Evolutionary conservation across 2,113 vertebrate genomes (phyloP).

Genomic region (Gasterosteus aculeatus): DNA sequence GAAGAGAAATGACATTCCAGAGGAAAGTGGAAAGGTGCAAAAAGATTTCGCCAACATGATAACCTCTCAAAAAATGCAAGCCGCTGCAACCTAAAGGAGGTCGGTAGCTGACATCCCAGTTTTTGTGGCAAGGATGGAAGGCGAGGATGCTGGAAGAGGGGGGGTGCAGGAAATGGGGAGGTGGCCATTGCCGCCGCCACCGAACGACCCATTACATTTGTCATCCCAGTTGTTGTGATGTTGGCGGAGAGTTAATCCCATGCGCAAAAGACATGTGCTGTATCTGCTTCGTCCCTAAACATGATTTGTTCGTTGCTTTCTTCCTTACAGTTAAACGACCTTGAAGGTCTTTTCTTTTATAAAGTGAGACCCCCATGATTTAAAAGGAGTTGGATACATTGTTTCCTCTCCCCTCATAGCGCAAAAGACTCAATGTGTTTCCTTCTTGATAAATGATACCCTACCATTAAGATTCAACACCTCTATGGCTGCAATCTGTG

Average conservation of each 20-base stretch:
- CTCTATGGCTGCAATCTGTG: neutral
- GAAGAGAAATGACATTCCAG: neutral
- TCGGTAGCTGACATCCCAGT: no score
- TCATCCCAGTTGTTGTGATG: no score
- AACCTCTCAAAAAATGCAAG: no score
- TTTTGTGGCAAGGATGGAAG: no score
- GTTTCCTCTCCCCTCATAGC: neutral
- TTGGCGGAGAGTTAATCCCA: no score
- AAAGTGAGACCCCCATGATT: neutral
- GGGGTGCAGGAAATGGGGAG: no score
- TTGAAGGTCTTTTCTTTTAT: neutral
- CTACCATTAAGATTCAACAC: neutral
- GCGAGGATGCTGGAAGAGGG: no score
- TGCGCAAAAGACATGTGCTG: no score
- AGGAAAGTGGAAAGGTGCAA: neutral
- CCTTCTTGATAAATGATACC: neutral
- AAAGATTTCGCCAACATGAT: neutral
- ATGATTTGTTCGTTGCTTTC: neutral
- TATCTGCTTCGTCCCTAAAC: no score
- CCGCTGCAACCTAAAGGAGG: no score
- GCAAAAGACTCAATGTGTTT: neutral
- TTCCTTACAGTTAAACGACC: neutral
- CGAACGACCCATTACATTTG: no score
- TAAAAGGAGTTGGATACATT: neutral
- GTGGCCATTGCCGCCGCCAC: no score